phyloP scores from a whole-genome alignment of 1,140 invertebrate species.

The silkworm (Bombyx mori) region DNA sequence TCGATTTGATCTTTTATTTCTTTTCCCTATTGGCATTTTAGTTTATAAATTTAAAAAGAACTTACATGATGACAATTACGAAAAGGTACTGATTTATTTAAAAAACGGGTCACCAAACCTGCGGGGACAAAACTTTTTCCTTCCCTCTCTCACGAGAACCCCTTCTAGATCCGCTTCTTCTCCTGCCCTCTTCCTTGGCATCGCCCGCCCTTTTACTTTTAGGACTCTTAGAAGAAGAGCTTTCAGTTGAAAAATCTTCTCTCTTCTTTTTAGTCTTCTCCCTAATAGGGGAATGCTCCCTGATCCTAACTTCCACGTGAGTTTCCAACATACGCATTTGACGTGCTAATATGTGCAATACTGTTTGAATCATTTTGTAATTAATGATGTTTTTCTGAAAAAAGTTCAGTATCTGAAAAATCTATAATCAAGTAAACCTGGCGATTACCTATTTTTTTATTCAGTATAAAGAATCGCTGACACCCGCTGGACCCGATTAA shows the following conservation, averaged over 20 bases:
- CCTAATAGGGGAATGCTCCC: constrained; percentile 6
- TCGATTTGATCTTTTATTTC: constrained; percentile 2
- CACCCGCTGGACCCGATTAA: too few species aligned
- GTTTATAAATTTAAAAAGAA: too few species aligned
- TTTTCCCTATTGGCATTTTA: too few species aligned
- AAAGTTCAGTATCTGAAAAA: background rate
- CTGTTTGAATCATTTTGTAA: constrained; percentile 46
- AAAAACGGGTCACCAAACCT: too few species aligned
- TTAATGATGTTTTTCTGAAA: constrained; percentile 41
- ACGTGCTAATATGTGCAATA: constrained; percentile 45
- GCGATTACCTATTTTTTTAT: too few species aligned
- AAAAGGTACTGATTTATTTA: too few species aligned
- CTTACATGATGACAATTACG: too few species aligned
- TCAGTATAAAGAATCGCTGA: too few species aligned
- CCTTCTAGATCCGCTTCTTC: too few species aligned
- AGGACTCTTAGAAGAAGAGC: constrained; percentile 1
- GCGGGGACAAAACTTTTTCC: too few species aligned
- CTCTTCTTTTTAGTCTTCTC: constrained; percentile 6
- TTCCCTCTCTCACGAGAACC: too few species aligned
- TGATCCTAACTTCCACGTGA: constrained; percentile 34
- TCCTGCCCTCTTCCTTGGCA: background rate
- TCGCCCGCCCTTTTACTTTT: constrained; percentile 5
- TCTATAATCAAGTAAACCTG: too few species aligned
- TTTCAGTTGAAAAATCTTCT: constrained; percentile 3
- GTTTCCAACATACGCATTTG: constrained; percentile 50